Evolutionary conservation across 2,113 vertebrate genomes (phyloP), one percentile per base, ranked within the genome.

Genomic region (Eolophus roseicapilla): DNA sequence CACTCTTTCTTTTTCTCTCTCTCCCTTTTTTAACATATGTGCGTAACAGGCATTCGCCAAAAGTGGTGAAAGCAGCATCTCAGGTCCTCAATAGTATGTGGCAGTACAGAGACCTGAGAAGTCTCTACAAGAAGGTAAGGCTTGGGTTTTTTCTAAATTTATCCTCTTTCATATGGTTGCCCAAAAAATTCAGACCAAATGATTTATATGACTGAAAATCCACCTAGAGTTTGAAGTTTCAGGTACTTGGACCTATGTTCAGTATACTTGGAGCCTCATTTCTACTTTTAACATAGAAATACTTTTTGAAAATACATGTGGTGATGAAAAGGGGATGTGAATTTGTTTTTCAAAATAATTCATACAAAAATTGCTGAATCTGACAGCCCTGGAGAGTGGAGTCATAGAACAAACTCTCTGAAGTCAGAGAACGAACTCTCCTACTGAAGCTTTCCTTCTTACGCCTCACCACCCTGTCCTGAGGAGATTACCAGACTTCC

Each of bases 61-160:
- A 99, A 98, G 99, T 99, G 98, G 99, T 99, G 93, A 99, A 99
- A 97, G 99, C 99, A 70, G 99, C 99, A 92, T 99, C 99, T 98
- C 99, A 99, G 98, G 99, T 99, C 97, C 99, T 99, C 86, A 99
- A 99, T 98, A 99, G 99, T 95, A 99, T 99, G 99, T 99, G 99
- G 99, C 99, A 99, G 98, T 99, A 99, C 98, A 99, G 99, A 97
- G 99, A 99, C 95, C 98, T 99, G 98, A 99, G 99, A 96, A 99
- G 99, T 98, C 99, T 99, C 97, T 99, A 99, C 98, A 99, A 99
- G 97, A 99, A 99, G 99, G 99, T 99, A 99, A 97, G 98, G 47
- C 47, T 62, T 95, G 81, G 8, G 6, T 29, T 89, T 93, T 83
- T 93, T 82, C 67, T 67, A 64, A 33, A 80, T 92, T 81, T 90